Evolutionary conservation across 2,113 vertebrate genomes (phyloP).

Genomic region (Baryphthengus martii): DNA sequence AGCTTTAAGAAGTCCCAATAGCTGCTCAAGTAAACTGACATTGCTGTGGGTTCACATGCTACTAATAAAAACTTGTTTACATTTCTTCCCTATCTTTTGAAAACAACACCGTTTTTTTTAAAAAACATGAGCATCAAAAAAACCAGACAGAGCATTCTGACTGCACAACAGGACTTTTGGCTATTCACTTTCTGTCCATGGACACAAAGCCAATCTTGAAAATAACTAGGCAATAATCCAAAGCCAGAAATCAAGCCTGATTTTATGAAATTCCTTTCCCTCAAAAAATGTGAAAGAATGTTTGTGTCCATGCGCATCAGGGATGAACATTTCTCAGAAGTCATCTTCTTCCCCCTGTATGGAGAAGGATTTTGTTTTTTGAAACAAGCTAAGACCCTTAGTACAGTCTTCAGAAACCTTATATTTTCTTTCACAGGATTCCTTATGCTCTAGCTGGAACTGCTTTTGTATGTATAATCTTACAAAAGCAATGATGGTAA

Average conservation of each 20-base stretch:
- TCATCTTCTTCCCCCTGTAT: rapidly evolving
- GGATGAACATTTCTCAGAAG: background rate
- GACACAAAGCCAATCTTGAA: background rate
- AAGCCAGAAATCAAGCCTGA: background rate
- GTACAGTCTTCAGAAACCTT: background rate
- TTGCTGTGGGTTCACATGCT: background rate
- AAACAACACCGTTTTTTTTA: background rate
- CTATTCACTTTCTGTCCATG: background rate
- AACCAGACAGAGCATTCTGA: background rate
- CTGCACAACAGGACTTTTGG: background rate
- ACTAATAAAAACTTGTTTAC: background rate
- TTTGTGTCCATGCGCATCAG: background rate
- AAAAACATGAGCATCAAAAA: background rate
- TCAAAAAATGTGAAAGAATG: background rate
- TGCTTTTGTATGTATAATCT: background rate
- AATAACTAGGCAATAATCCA: background rate
- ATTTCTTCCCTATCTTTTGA: background rate
- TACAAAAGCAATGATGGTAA: background rate
- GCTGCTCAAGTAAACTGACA: background rate
- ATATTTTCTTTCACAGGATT: background rate
- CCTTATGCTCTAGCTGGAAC: background rate
- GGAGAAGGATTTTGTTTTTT: background rate
- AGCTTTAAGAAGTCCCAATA: background rate
- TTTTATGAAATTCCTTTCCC: background rate
- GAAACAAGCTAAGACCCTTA: background rate